Base-by-base conservation (phyloP, 2,888 invertebrate species). In the Drosophila nigricruria region DNA sequence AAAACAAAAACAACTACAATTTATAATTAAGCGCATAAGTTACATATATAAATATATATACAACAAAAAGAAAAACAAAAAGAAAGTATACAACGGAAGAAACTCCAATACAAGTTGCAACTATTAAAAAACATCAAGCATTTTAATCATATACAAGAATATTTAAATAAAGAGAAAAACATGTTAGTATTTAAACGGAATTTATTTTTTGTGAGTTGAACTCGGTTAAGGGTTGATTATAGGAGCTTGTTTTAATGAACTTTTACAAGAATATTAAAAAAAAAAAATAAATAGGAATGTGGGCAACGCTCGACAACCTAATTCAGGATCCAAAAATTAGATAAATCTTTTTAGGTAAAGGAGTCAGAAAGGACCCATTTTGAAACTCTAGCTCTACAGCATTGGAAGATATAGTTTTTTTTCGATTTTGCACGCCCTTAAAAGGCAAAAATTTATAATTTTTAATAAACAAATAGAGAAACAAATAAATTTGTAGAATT, bases 111-210 rank as follows among this genome's bases (percentile, higher is more conserved):
- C 77, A 79, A 88, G 70, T 79, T 89, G 77, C 81, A 79, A 84
- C 82, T 82, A 86, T 88, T 80, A 73, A 80, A 83, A 69, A 78
- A 84, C 79, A 73, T 89, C 73, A 75, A 75, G 84, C 89, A 85
- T 85, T 85, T 85, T 85, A 88, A 83, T 79, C 74, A 86, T 89
- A 87, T 86, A 83, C 81, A 84, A 81, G 78, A 77, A 88, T 88
- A 88, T 85, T 85, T 79, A 89, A 88, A 86, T 85, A 83, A 82
- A 82, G 68, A 75, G 56, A 82, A 57, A 72, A 70, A 60, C 59
- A 79, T 87, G 89, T 89, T 89, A 85, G 84, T 70, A 77, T 74
- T 83, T 74, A 83, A 67, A 34, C 9, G 25, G n/a, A 43, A 10
- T 12, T 4, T n/a, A 16, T 42, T 43, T 12, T 42, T 42, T 56